Base-by-base conservation (phyloP, 2,888 invertebrate genomes). In the Drosophila affinis region DNA sequence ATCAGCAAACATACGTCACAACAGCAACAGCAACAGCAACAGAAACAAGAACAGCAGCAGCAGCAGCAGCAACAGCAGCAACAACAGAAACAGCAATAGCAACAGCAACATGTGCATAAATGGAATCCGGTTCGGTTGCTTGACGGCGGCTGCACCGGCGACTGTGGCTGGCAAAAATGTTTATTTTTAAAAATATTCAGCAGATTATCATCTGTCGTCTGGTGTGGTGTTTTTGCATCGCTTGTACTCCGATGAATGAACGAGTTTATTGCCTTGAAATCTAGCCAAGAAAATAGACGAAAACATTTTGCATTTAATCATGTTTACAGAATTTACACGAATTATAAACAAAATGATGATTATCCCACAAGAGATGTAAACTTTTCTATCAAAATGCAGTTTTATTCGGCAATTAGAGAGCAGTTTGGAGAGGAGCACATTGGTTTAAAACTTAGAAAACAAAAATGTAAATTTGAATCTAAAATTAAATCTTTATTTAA, bases 201-300 rank as follows among this genome's bases (percentile, higher is more conserved):
- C 75, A 70, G 82, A 84, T 82, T 81, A 87, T 81, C 87, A 87
- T 81, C 71, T 84, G 84, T 84, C 74, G 81, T 78, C 75, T 76
- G 79, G 44, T 58, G 63, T 61, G 79, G 44, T 61, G 67, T 61
- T 58, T 45, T 48, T 61, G 9, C 48, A 62, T 21, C 53, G 57
- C 48, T 21, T 65, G 56, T 69, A 47, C 69, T 65, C 62, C 61
- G 73, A 60, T 72, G 81, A 63, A 81, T 81, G 68, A 53, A 70
- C 58, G 59, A 48, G 64, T 81, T 85, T 79, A 69, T 81, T 85
- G 81, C 79, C 85, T 84, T 78, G 81, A 65, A 60, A 51, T 59
- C 75, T 54, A 46, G 72, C 70, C 81, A 68, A 72, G 51, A 74
- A 77, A 64, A 55, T 46, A 29, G 46, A 24, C 18, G 17, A 44